Percentiles rank a stretch among this genome's conserved stretches.
Conservation (phyloP, 2,797 vertebrate species). For the Peromyscus melanophrys region DNA sequence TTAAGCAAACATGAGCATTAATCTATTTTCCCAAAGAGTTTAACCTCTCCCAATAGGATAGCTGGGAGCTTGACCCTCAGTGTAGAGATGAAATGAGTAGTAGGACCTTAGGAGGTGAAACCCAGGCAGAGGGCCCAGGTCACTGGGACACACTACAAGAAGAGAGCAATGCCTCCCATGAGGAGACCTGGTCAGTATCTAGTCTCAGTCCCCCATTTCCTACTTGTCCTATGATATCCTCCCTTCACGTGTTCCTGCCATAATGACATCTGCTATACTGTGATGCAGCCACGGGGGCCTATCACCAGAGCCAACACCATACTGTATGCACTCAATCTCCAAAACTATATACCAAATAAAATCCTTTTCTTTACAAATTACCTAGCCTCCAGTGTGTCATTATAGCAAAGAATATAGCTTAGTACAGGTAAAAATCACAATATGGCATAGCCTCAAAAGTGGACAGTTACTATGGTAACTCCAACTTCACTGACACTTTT, state of each 20-base stretch:
- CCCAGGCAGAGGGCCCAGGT: not conserved
- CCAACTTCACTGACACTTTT: constrained; percentile 43
- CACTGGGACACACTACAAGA: not conserved
- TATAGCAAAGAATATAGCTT: not conserved
- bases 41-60: constrained; percentile 22
- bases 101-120: too few species aligned
- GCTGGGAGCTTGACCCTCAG: not conserved
- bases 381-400: not conserved
- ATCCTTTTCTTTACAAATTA: not conserved
- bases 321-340: not conserved
- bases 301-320: not conserved
- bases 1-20: constrained; percentile 53
- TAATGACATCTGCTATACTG: not conserved
- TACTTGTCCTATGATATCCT: not conserved
- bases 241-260: not conserved
- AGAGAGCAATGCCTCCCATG: not conserved
- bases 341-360: not conserved
- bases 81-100: too few species aligned
- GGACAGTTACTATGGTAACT: constrained; percentile 28
- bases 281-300: not conserved
- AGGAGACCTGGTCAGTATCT: not conserved
- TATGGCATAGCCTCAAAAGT: not conserved
- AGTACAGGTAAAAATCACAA: not conserved
- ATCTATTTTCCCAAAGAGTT: constrained; percentile 28
- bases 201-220: not conserved